Conservation (phyloP, 1,140 invertebrate species). For the Coboldia fuscipes region DNA sequence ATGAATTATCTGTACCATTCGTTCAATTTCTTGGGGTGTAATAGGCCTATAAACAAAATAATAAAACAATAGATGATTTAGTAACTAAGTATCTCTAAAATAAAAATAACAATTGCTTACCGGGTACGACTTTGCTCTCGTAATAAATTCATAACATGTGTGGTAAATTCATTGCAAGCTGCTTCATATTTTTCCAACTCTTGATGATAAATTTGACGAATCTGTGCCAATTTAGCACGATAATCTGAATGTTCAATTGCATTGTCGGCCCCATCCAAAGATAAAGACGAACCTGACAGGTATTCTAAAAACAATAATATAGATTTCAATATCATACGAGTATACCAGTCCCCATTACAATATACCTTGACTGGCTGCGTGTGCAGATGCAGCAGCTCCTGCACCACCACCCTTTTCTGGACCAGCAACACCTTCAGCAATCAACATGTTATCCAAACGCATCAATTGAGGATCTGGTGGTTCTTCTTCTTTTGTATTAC, state of each 20-base stretch:
- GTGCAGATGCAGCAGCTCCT: conserved; percentile 72
- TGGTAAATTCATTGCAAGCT: conserved; percentile 99
- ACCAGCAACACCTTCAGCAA: conserved; percentile 96
- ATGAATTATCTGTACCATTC: conserved; percentile 99
- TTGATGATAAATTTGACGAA: conserved; percentile 96
- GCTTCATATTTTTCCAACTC: conserved; percentile 99
- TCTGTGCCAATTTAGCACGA: conserved; percentile 95
- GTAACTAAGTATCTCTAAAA: background rate
- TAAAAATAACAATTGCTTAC: conserved; percentile 25
- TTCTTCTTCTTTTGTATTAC: conserved; percentile 95
- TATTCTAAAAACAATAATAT: background rate
- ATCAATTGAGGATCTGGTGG: conserved; percentile 97
- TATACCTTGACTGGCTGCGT: conserved; percentile 60
- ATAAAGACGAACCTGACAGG: conserved; percentile 10
- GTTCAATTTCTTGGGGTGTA: conserved; percentile 87
- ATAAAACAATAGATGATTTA: background rate
- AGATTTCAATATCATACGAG: background rate
- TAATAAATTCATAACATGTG: conserved; percentile 95
- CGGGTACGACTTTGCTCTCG: conserved; percentile 92
- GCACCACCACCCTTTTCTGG: conserved; percentile 92
- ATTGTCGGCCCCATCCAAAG: conserved; percentile 49
- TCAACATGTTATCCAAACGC: conserved; percentile 98
- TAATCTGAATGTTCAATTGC: conserved; percentile 99
- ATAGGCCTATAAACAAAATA: conserved; percentile 42
- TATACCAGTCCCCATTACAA: background rate